Evolutionary conservation across 1,140 invertebrate genomes (phyloP).

Genomic region (Pteromalus puparum): DNA sequence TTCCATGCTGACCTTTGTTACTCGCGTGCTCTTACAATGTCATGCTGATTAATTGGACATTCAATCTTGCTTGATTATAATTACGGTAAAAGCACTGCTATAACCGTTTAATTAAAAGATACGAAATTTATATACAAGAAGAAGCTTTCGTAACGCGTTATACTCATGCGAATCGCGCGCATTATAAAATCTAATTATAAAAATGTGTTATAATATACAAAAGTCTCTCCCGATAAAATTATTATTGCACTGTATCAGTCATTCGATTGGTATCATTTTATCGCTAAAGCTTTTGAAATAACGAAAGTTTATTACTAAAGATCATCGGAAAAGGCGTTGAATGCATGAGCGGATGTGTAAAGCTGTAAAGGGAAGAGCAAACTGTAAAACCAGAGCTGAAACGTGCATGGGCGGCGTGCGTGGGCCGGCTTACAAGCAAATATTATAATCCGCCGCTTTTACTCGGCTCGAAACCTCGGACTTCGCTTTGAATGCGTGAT

Average conservation of each 20-base stretch:
- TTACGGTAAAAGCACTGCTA: neutral
- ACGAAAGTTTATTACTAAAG: neutral
- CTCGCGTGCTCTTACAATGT: too few species aligned
- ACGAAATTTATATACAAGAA: neutral
- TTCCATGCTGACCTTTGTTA: too few species aligned
- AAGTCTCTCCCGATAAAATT: neutral
- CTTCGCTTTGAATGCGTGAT: neutral
- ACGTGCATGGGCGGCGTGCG: conserved; percentile 18
- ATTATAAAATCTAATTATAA: neutral
- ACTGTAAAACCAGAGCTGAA: conserved; percentile 33
- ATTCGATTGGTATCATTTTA: neutral
- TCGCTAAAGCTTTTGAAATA: neutral
- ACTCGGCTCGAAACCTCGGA: neutral
- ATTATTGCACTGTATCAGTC: neutral
- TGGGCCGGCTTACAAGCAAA: conserved; percentile 1
- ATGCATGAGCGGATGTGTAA: neutral
- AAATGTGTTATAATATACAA: neutral
- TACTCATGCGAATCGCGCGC: too few species aligned
- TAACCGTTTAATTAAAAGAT: neutral
- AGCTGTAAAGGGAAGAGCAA: neutral
- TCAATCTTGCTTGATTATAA: neutral
- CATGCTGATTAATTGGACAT: neutral
- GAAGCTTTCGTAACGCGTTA: neutral
- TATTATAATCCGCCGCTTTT: conserved; percentile 16
- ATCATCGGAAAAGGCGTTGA: neutral